Evolutionary conservation across 2,113 vertebrate genomes (phyloP).

Genomic region (Erythrocercus mccallii): DNA sequence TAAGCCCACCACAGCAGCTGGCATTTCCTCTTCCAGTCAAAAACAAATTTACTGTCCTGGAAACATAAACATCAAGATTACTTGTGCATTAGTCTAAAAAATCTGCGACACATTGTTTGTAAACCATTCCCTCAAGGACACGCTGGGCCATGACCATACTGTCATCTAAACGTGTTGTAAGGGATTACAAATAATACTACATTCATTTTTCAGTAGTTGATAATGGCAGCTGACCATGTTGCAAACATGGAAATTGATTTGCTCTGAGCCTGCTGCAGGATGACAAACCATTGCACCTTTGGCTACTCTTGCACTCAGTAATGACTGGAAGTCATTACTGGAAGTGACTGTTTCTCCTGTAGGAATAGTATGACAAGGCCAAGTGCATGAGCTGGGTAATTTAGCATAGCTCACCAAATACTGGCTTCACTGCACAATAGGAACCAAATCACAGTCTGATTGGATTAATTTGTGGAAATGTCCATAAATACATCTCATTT

Average conservation of each 20-base stretch:
- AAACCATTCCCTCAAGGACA: background rate
- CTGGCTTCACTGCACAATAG: background rate
- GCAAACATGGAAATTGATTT: background rate
- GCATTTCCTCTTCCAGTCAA: background rate
- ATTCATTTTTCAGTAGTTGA: background rate
- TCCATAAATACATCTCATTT: background rate
- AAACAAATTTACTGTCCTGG: background rate
- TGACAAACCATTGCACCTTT: background rate
- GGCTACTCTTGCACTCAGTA: background rate
- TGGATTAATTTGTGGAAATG: background rate
- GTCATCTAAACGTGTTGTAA: background rate
- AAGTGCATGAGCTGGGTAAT: background rate
- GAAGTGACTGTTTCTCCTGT: background rate
- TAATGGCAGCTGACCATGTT: background rate
- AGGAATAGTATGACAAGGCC: background rate
- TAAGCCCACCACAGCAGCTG: background rate
- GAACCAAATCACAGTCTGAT: background rate
- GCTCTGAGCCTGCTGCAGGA: background rate
- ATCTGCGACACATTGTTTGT: fast-evolving
- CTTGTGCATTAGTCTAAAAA: background rate
- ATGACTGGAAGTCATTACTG: background rate
- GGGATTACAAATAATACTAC: background rate
- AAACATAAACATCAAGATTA: background rate
- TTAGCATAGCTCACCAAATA: background rate
- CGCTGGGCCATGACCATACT: background rate